Base-by-base conservation (phyloP, 2,888 invertebrate genomes). In the Augiades crinisus region DNA sequence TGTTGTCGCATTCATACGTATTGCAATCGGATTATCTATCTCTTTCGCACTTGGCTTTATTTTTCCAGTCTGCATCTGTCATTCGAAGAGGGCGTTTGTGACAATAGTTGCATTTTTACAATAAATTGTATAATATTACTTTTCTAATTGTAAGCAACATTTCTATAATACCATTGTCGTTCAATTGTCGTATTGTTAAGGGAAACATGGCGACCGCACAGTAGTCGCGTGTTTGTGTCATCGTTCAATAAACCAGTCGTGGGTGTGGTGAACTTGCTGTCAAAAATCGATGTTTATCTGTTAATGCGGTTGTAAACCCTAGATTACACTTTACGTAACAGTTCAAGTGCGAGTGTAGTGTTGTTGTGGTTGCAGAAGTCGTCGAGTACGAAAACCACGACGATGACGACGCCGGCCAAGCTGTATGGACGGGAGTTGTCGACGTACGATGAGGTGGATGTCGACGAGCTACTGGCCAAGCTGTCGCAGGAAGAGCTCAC, bases 401-500 rank as follows among this genome's bases (percentile, higher is more conserved):
- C 95, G 77, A 95, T 95, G 93, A 96, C 96, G 75, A 96, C 96
- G 65, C 95, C 96, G 74, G 95, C 96, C 63, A 97, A 96, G 87
- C 86, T 98, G 68, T 96, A 95, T 77, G 97, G 97, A 70, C 95
- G 95, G 85, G 97, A 97, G 84, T 90, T 97, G 70, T 95, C 95
- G 73, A 93, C 95, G 68, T 97, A 97, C 78, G 98, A 98, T 80
- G 97, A 98, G 82, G 94, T 98, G 73, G 98, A 99, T 81, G 96
- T 99, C 65, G 99, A 99, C 78, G 97, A 97, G 68, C 91, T 99
- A 56, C 91, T 99, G 69, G 92, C 96, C 51, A 98, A 99, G 81
- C 92, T 99, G 60, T 95, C 98, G 54, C 94, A 96, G 44, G 99
- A 98, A 79, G 99, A 99, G 91, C 94, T 99, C 64, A 98, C 97